Conservation (phyloP, 2,888 invertebrate species). For the Rhimphoctona megacephalus region DNA sequence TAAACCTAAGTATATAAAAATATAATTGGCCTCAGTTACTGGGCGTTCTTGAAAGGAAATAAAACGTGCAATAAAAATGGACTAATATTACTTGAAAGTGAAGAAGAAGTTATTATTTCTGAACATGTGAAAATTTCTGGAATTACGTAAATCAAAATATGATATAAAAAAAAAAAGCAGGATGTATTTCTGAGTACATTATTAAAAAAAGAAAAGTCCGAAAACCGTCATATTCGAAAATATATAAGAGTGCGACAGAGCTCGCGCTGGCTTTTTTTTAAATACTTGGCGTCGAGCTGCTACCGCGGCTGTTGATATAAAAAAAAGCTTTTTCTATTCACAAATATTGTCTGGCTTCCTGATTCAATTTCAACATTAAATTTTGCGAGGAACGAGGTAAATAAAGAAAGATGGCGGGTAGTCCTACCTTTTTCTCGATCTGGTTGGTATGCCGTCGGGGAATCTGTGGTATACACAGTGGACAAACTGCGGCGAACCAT, state of each 20-base stretch:
- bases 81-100: neutral
- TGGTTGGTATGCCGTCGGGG: conserved; percentile 8
- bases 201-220: no score
- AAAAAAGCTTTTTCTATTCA: neutral
- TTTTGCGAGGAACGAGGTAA: neutral
- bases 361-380: conserved; percentile 12
- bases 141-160: neutral
- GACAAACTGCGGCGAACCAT: conserved; percentile 28
- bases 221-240: no score
- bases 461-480: neutral
- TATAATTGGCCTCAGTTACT: no score
- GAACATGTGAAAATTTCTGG: neutral
- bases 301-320: no score
- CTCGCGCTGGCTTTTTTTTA: no score
- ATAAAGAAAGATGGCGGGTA: neutral
- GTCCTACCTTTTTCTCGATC: conserved; percentile 1
- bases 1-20: no score
- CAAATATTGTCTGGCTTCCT: neutral
- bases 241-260: no score
- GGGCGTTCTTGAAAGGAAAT: no score
- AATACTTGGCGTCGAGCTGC: no score
- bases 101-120: neutral
- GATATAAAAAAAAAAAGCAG: neutral
- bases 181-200: neutral
- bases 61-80: no score